phyloP scores from a whole-genome alignment of 2,113 vertebrate species.

The Struthidea cinerea region DNA sequence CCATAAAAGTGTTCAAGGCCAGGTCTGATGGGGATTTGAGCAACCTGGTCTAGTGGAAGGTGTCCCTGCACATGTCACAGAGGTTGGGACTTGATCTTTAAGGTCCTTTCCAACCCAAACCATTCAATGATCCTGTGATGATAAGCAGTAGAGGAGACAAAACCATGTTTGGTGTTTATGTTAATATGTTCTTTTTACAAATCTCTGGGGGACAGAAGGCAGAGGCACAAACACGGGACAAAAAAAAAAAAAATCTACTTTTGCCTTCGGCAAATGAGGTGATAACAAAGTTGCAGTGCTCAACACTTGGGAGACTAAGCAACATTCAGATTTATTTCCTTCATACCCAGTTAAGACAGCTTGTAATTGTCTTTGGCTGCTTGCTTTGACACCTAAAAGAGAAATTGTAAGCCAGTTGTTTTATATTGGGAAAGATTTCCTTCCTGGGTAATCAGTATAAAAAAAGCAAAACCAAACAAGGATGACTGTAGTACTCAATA shows the following conservation, averaged over 20 bases:
- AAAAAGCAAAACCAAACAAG: neutral
- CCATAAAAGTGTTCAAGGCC: neutral
- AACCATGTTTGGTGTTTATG: neutral
- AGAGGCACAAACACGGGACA: neutral
- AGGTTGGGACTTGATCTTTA: neutral
- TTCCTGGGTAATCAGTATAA: neutral
- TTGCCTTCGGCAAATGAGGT: neutral
- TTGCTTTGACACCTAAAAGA: neutral
- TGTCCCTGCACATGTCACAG: neutral
- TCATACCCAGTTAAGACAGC: neutral
- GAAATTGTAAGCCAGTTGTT: neutral
- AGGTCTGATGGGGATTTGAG: neutral
- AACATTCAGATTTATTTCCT: neutral
- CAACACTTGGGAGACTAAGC: neutral
- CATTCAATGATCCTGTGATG: neutral
- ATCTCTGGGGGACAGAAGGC: neutral
- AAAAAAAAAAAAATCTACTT: neutral
- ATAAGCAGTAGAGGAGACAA: neutral
- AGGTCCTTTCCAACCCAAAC: neutral
- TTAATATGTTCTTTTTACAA: neutral
- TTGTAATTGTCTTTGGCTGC: neutral
- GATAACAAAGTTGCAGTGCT: neutral
- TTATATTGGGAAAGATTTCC: neutral
- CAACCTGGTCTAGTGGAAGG: neutral
- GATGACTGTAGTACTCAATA: rapidly evolving